Base-by-base conservation (phyloP, 2,113 vertebrate species). In the Raja brachyura region DNA sequence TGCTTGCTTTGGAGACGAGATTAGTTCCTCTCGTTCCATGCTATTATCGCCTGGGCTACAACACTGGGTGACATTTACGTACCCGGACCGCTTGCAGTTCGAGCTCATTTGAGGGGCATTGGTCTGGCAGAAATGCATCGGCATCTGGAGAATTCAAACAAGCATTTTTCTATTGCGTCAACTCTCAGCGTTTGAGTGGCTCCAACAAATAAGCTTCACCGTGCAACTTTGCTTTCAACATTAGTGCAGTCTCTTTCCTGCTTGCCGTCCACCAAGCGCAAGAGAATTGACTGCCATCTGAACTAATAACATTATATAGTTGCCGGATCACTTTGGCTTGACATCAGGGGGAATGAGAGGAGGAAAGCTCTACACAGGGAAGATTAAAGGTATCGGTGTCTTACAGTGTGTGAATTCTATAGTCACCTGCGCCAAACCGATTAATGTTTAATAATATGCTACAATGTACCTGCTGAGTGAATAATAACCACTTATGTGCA, bases 371-470 rank as follows among this genome's bases (percentile, higher is more conserved):
- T 73, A 73, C 28, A 2, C 33, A 25, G 90, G 33, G 13, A 92
- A 73, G 90, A 33, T 92, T 92, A 92, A 92, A 92, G 90, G 90
- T 92, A 92, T 54, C 68, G 28, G 4, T 92, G 33, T 33, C 33
- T 90, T 22, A 18, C 61, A 90, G n/a, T 39, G 66, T 85, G 54
- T 10, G 7, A 48, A 6, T 70, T 90, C 66, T 90, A 31, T 70
- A 39, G 5, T 33, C 61, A 68, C 66, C 8, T 48, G 59, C 54
- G 20, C 90, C 68, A 73, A 48, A 22, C 20, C 39, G 54, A 48
- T 73, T 48, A 92, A 74, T 92, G 90, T 92, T 54, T 73, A 92
- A 92, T 54, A 92, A 92, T 48, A 68, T 73, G 68, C 56, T 73
- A 54, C 28, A 48, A 73, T 48, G 18, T 39, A 70, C 33, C 61